Base-by-base conservation (phyloP, 2,888 invertebrate genomes). In the Cephus pulcher region DNA sequence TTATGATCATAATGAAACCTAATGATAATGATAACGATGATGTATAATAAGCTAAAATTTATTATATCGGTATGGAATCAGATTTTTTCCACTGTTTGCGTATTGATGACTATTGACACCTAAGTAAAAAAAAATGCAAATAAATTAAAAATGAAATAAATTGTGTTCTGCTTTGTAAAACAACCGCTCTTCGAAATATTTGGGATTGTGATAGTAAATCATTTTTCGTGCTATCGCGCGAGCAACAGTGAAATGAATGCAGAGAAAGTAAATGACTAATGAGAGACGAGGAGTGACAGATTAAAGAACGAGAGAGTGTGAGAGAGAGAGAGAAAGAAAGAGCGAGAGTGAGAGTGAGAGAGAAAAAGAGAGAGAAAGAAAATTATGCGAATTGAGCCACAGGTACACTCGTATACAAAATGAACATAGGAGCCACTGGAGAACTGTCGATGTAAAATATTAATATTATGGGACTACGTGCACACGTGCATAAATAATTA, bases 1-100 rank as follows among this genome's bases (percentile, higher is more conserved):
- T 86, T 83, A 86, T 86, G 85, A 87, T 84, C 85, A 85, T 83
- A 85, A 85, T 85, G 84, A 85, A 86, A 86, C 56, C 56, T 71
- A 86, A 85, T 83, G 83, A 85, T 86, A 84, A 85, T 86, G 86
- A 87, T 87, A 85, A 86, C 82, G 85, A 89, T 89, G 89, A 87
- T 90, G 90, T 90, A 90, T 89, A 87, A 88, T 90, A 89, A 89
- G 89, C 88, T 90, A 90, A 87, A 90, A 89, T 90, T 89, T 89
- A 90, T 90, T 89, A 89, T 90, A 89, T 89, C 89, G 89, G 87
- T 90, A 90, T 89, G 89, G 87, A 90, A 89, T 89, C 89, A 88
- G 87, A 90, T 88, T 89, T 90, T 86, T 89, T 89, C 89, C 88
- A 89, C 87, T 89, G 86, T 89, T 89, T 88, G 90, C 89, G 90